A percentile compares a stretch with the other conserved stretches of the same genome.
Evolutionary conservation across 2,797 vertebrate species (phyloP).

Genomic region (Myotis findleyi): DNA sequence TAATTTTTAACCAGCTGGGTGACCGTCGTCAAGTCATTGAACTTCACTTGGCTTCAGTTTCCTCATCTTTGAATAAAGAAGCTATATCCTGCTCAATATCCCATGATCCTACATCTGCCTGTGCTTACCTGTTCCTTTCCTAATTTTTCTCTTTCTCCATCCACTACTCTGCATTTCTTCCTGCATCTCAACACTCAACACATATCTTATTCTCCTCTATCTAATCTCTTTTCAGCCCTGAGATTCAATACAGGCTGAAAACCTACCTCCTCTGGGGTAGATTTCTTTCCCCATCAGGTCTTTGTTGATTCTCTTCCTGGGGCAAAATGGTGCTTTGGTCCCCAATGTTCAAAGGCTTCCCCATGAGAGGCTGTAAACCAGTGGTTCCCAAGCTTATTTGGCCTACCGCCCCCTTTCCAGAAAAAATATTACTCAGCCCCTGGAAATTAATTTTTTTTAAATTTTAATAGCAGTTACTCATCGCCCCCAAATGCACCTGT

Average conservation of each 20-base stretch:
- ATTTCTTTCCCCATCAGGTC: not conserved
- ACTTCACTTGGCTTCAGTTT: not conserved
- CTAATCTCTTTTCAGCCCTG: not conserved
- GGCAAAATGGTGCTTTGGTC: not conserved
- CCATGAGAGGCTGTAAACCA: not conserved
- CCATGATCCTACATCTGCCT: not conserved
- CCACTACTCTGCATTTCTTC: not conserved
- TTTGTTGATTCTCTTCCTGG: slow-evolving; percentile 33
- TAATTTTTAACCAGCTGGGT: not conserved
- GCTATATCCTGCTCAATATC: not conserved
- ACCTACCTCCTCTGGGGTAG: not conserved
- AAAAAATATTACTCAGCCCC: too few relatives aligned
- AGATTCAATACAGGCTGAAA: not conserved
- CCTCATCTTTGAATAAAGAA: not conserved
- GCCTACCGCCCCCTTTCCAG: too few relatives aligned
- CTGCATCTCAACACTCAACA: not conserved
- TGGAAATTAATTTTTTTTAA: too few relatives aligned
- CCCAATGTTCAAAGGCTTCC: not conserved
- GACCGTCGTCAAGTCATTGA: not conserved
- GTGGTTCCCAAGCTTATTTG: too few relatives aligned
- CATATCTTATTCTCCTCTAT: not conserved
- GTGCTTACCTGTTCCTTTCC: not conserved
- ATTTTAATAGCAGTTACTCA: too few relatives aligned
- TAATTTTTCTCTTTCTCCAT: not conserved
- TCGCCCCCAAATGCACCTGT: too few relatives aligned